Percentiles rank a stretch among this genome's conserved stretches.
phyloP scores from a whole-genome alignment of 2,888 invertebrate genomes.

The Oligia fasciuncula region DNA sequence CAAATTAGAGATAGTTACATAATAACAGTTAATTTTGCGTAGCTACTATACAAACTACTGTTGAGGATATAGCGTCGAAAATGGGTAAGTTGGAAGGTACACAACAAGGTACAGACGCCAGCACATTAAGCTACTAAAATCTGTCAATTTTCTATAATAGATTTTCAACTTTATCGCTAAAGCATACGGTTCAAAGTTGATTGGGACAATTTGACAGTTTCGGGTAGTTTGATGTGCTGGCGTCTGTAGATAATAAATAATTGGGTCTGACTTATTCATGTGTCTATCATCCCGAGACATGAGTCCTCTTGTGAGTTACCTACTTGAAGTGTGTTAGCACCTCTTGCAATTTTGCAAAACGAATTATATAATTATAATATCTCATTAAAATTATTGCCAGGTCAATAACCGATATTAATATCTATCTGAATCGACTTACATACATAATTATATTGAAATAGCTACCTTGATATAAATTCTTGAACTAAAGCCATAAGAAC shows the following conservation, averaged over 20 bases:
- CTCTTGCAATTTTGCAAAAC: neutral
- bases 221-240: too few species aligned
- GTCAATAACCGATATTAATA: conserved; percentile 9
- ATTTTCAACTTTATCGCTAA: too few species aligned
- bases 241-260: neutral
- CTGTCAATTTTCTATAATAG: too few species aligned
- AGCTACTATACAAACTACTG: neutral
- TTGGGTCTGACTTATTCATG: conserved; percentile 15
- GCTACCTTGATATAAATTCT: neutral
- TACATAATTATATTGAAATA: neutral
- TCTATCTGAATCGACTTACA: conserved; percentile 12
- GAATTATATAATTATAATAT: conserved; percentile 23
- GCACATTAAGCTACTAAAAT: too few species aligned
- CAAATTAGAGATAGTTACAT: conserved; percentile 1
- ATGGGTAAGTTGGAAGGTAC: conserved; percentile 8
- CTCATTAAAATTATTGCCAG: conserved; percentile 11
- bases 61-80: conserved; percentile 7
- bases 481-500: neutral
- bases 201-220: too few species aligned
- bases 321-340: neutral
- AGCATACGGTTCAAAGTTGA: too few species aligned
- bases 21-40: neutral
- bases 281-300: conserved; percentile 20
- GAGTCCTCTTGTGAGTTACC: neutral
- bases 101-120: neutral